A percentile compares a stretch with the other conserved stretches of the same genome.
These are phyloP conservation scores for Eupithecia subfuscata DNA, from an alignment of 2,888 invertebrate genomes.

Conservation along the genomic window DNA sequence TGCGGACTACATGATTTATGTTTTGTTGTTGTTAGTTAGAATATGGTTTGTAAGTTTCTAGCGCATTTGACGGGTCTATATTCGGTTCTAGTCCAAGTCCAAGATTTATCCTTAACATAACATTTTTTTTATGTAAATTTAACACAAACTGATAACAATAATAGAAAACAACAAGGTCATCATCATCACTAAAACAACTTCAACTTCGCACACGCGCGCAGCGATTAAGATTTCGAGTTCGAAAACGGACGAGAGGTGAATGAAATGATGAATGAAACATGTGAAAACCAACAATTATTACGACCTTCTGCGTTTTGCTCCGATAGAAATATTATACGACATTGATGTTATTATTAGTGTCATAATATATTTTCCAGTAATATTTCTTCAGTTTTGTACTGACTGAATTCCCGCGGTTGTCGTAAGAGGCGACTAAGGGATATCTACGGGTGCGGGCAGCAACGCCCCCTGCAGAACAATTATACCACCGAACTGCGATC, in stretches of 20 bases:
- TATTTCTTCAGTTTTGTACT: background rate
- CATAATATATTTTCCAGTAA: background rate
- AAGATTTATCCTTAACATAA: background rate
- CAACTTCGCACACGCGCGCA: background rate
- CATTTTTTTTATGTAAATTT: background rate
- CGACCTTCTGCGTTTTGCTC: background rate
- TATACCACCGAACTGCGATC: too few relatives aligned
- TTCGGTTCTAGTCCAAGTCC: background rate
- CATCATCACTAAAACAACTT: background rate
- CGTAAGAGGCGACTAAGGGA: too few relatives aligned
- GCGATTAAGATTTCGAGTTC: constrained; percentile 2
- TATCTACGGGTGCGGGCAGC: too few relatives aligned
- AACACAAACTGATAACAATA: constrained; percentile 1
- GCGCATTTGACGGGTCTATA: background rate
- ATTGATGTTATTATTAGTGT: background rate
- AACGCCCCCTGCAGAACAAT: too few relatives aligned
- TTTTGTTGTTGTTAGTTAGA: background rate
- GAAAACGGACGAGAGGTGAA: background rate
- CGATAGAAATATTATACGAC: background rate
- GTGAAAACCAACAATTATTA: background rate
- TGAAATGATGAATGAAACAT: background rate
- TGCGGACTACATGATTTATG: constrained; percentile 15
- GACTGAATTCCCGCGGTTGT: too few relatives aligned
- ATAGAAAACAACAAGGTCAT: background rate
- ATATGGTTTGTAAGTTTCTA: background rate